Evolutionary conservation across 2,113 vertebrate species (phyloP).

Genomic region (Anarrhichthys ocellatus): DNA sequence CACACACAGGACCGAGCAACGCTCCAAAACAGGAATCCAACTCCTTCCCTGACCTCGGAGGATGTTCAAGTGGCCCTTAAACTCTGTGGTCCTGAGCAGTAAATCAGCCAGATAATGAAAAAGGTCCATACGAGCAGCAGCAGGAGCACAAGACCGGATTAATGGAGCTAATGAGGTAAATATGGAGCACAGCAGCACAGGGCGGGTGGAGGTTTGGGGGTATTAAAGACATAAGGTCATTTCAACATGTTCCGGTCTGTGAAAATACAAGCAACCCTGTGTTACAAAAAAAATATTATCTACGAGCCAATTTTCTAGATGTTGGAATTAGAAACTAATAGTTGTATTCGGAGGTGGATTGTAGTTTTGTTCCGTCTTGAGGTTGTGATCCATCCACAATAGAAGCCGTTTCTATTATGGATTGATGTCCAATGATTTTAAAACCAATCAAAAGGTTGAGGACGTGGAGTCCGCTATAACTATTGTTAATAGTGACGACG

Average conservation of each 20-base stretch:
- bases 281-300: not conserved
- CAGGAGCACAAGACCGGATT: conserved; percentile 54
- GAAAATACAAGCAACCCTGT: not conserved
- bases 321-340: not conserved
- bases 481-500: too few relatives aligned
- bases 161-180: conserved; percentile 63
- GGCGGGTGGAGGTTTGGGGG: conserved; percentile 7
- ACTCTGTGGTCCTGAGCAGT: conserved; percentile 26
- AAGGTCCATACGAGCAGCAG: conserved; percentile 25
- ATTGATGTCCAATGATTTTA: not conserved
- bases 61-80: conserved; percentile 36
- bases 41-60: conserved; percentile 23
- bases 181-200: conserved; percentile 43
- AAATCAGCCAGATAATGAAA: conserved; percentile 66
- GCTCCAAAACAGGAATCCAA: conserved; percentile 9
- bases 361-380: not conserved
- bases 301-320: not conserved
- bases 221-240: conserved; percentile 36
- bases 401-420: not conserved
- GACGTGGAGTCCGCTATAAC: too few relatives aligned
- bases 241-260: not conserved
- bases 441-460: not conserved
- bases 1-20: not conserved
- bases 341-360: not conserved
- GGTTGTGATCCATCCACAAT: not conserved